phyloP scores from a whole-genome alignment of 2,797 vertebrate genomes.

The Poliocrania exsul region DNA sequence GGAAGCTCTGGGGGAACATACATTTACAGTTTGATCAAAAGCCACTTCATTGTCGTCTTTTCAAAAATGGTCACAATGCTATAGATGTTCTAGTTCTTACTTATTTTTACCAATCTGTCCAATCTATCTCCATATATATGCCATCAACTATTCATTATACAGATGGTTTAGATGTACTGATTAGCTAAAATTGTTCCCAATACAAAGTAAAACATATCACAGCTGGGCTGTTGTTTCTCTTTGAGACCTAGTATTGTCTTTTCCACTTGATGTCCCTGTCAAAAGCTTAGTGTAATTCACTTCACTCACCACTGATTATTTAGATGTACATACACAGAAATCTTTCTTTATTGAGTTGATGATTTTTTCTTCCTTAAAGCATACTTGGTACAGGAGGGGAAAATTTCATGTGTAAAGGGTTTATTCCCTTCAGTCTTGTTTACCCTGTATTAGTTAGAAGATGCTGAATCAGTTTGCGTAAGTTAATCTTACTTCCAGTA shows the following conservation, averaged over 20 bases:
- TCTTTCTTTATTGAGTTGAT: not conserved
- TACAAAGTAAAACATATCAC: not conserved
- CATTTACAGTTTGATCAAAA: not conserved
- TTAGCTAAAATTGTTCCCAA: not conserved
- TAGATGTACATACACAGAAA: not conserved
- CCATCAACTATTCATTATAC: not conserved
- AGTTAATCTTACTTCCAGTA: not conserved
- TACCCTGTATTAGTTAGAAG: not conserved
- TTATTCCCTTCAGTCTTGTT: not conserved
- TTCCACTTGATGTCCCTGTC: not conserved
- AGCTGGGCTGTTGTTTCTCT: not conserved
- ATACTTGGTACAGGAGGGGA: not conserved
- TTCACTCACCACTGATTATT: not conserved
- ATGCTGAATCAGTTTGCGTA: not conserved
- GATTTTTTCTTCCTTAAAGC: not conserved
- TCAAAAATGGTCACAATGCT: not conserved
- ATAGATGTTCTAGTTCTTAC: not conserved
- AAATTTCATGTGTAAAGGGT: not conserved
- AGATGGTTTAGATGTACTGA: not conserved
- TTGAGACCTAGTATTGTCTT: not conserved
- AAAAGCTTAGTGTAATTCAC: not conserved
- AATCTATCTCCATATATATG: not conserved
- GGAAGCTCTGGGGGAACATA: not conserved
- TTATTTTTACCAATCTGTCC: not conserved
- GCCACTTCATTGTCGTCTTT: not conserved